Percentiles rank a stretch among this genome's conserved stretches.
Evolutionary conservation across 2,113 vertebrate species (phyloP).

Genomic region (Capricornis sumatraensis): DNA sequence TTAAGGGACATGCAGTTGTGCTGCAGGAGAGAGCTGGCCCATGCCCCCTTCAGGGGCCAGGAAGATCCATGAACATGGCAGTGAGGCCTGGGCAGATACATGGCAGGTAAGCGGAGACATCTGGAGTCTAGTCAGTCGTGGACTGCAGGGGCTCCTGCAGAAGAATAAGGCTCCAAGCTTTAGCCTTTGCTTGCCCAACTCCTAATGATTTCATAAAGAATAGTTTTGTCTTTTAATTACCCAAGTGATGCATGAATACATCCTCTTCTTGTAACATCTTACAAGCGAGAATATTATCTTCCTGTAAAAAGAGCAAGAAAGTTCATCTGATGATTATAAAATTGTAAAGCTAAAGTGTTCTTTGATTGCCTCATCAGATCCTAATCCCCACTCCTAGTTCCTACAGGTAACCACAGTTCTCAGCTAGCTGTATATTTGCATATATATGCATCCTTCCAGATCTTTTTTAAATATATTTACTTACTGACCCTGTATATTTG

Average conservation of each 20-base stretch:
- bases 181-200: neutral
- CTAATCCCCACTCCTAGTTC: neutral
- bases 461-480: neutral
- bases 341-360: neutral
- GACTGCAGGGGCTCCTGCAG: neutral
- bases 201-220: slow-evolving; percentile 20
- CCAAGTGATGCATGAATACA: neutral
- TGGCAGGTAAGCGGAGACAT: neutral
- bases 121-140: neutral
- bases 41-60: neutral
- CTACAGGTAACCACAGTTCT: neutral
- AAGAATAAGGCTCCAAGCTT: neutral
- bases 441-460: neutral
- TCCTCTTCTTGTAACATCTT: neutral
- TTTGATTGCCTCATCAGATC: neutral
- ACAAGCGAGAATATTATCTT: neutral
- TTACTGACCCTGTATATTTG: neutral
- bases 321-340: neutral
- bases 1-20: neutral
- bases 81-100: neutral
- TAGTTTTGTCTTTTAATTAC: neutral
- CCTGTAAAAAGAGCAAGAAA: neutral
- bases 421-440: neutral
- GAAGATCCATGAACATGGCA: neutral
- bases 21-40: neutral